Evolutionary conservation across 2,888 invertebrate species (phyloP), one percentile per base, ranked within the genome.

Genomic region (Peribatodes rhomboidaria): DNA sequence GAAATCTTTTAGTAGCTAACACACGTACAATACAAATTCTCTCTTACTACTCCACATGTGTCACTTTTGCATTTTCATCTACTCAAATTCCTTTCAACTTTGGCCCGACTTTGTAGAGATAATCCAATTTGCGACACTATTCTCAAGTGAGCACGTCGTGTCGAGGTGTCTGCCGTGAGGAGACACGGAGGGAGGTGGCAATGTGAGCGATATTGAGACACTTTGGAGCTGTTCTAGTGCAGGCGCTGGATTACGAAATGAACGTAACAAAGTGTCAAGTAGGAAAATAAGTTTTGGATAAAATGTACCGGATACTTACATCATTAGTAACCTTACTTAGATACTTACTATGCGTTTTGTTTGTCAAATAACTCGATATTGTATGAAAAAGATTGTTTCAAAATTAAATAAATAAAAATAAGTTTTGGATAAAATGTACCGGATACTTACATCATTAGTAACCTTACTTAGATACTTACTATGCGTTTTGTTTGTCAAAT

Each of bases 111-210:
- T n/a, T 52, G 52, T 52, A 20, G 39, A 37, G 52, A 52, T 50
- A 53, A 53, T 20, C 55, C 44, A 55, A 55, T 55, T 55, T 8
- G n/a, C 31, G n/a, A 27, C 54, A 8, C 33, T 54, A 14, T 58
- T 8, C 9, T 53, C 39, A 10, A 37, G 52, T 20, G n/a, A 7
- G 7, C n/a, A n/a, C 27, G 27, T 4, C 27, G 2, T 6, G 46
- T n/a, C 10, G 20, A 52, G 37, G 8, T n/a, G 20, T 3, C n/a
- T 9, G 8, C 13, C 7, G 10, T 20, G 14, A 16, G 9, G 33
- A 11, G 9, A 4, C 18, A 18, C 20, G 11, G 20, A 9, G 35
- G 35, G 18, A 18, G 4, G 50, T 18, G 33, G 37, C 35, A 52
- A 46, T 46, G 46, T 46, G n/a, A 8, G 27, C 7, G 27, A n/a